These are phyloP conservation scores for Drosophila histrio DNA, from an alignment of 2,888 invertebrate genomes.

Conservation along the genomic window DNA sequence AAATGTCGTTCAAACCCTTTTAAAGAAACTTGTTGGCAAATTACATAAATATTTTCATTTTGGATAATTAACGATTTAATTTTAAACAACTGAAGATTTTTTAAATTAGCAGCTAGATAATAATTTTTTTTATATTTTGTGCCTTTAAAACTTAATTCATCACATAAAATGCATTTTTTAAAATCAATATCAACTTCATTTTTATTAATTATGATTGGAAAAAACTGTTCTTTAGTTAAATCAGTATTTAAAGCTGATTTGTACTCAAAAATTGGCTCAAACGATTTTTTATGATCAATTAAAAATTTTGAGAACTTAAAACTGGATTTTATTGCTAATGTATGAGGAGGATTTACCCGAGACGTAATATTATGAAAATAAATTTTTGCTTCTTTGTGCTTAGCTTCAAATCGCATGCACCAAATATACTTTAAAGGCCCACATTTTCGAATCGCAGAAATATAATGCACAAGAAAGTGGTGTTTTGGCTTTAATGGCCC, in stretches of 20 bases:
- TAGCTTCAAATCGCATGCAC: neutral
- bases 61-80: neutral
- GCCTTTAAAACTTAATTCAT: neutral
- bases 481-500: neutral
- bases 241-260: neutral
- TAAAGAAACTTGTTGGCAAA: neutral
- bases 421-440: neutral
- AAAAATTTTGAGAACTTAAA: neutral
- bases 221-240: neutral
- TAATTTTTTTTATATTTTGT: neutral
- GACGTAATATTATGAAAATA: neutral
- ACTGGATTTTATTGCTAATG: neutral
- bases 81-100: neutral
- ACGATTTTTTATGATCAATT: neutral
- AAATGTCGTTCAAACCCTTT: neutral
- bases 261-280: neutral
- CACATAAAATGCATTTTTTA: neutral
- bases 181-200: neutral
- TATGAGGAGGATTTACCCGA: neutral
- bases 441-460: neutral
- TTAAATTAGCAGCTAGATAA: neutral
- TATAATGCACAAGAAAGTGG: neutral
- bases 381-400: neutral
- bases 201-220: neutral
- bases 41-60: neutral